These are phyloP conservation scores for Trachymyrmex septentrionalis DNA, from an alignment of 1,140 invertebrate genomes.

Conservation along the genomic window DNA sequence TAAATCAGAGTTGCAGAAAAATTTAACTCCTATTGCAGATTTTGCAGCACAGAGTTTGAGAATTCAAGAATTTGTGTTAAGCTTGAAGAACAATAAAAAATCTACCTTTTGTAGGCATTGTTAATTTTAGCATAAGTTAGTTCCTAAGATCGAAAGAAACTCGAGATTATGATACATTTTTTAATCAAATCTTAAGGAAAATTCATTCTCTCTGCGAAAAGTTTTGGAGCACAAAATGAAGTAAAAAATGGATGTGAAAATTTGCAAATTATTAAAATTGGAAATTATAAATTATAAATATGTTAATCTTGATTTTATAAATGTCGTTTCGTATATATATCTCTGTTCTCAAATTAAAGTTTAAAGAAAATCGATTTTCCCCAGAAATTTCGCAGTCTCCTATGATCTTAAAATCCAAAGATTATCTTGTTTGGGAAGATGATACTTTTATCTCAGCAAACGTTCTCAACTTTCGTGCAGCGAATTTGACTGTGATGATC, in stretches of 20 bases:
- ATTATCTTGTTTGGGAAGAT: background rate
- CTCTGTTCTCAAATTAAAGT: background rate
- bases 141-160: background rate
- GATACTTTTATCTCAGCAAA: background rate
- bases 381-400: background rate
- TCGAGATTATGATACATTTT: background rate
- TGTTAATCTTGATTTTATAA: background rate
- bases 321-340: background rate
- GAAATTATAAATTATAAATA: background rate
- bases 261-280: background rate
- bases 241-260: background rate
- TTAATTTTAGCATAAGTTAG: background rate
- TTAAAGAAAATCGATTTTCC: background rate
- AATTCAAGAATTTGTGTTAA: background rate
- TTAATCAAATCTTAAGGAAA: background rate
- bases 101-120: background rate
- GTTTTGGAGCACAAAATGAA: background rate
- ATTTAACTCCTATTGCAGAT: background rate
- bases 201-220: background rate
- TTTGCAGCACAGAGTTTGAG: background rate
- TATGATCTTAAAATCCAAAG: background rate
- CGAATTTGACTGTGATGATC: background rate
- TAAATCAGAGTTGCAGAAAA: background rate
- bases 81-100: background rate
- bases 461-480: background rate